Evolutionary conservation across 2,113 vertebrate species (phyloP).

Genomic region (Sitta europaea): DNA sequence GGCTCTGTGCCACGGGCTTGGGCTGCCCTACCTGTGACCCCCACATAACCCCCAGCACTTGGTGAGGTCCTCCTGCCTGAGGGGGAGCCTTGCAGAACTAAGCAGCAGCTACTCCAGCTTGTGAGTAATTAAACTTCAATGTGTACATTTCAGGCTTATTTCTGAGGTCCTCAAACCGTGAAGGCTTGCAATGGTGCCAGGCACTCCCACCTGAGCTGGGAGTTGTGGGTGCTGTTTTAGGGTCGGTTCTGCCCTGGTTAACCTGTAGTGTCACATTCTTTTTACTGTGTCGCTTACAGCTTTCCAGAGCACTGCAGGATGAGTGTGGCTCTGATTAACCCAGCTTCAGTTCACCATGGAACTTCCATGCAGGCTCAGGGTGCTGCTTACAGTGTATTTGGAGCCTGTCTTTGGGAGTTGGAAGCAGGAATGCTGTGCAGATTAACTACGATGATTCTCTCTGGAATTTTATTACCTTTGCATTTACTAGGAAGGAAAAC

Average conservation of each 20-base stretch:
- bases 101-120: background rate
- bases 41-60: background rate
- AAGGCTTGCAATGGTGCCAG: accelerated
- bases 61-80: background rate
- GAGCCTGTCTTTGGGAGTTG: background rate
- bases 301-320: background rate
- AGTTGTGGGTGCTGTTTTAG: background rate
- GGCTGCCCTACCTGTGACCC: background rate
- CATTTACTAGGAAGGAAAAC: background rate
- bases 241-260: background rate
- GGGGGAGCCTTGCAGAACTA: background rate
- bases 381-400: background rate
- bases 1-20: accelerated
- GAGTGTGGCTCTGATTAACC: background rate
- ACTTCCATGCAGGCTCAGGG: background rate
- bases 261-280: background rate
- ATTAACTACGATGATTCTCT: background rate
- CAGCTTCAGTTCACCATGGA: background rate
- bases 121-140: background rate
- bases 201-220: background rate
- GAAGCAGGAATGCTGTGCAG: background rate
- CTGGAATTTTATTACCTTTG: background rate
- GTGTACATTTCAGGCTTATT: background rate
- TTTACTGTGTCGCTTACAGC: background rate
- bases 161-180: accelerated